Conservation (phyloP, 2,888 invertebrate genomes). For the Sesamia inferens region DNA sequence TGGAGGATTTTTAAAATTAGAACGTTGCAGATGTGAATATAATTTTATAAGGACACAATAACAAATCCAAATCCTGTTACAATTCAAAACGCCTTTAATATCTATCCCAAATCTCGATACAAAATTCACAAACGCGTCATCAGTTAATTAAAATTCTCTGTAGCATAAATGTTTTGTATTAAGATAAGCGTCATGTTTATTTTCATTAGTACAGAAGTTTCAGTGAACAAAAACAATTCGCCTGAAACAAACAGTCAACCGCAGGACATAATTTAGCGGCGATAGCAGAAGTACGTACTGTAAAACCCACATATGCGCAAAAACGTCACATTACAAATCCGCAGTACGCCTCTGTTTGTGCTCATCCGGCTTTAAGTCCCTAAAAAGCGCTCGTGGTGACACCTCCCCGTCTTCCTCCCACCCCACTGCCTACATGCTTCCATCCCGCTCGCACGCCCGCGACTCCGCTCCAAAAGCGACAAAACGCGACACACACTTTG, state of each 20-base stretch:
- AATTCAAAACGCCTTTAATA: not conserved
- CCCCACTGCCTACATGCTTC: slow-evolving; percentile 71
- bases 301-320: slow-evolving; percentile 82
- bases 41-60: not conserved
- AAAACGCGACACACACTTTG: slow-evolving; percentile 84
- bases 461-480: slow-evolving; percentile 81
- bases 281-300: slow-evolving; percentile 71
- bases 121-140: slow-evolving; percentile 13
- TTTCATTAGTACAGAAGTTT: slow-evolving; percentile 42
- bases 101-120: slow-evolving; percentile 1
- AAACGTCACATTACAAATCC: slow-evolving; percentile 81
- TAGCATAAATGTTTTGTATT: slow-evolving; percentile 27
- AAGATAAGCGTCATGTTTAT: slow-evolving; percentile 37
- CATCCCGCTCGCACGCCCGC: slow-evolving; percentile 83
- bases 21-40: not conserved
- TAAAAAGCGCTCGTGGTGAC: slow-evolving; percentile 88
- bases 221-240: slow-evolving; percentile 50
- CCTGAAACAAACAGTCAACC: slow-evolving; percentile 49
- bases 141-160: slow-evolving; percentile 33
- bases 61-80: not conserved
- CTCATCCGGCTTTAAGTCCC: slow-evolving; percentile 84
- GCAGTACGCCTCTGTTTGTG: slow-evolving; percentile 77
- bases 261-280: slow-evolving; percentile 56
- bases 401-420: slow-evolving; percentile 86
- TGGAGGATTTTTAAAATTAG: not conserved